These are phyloP conservation scores for Bilobella aurantiaca DNA, from an alignment of 1,140 invertebrate species.

Conservation along the genomic window DNA sequence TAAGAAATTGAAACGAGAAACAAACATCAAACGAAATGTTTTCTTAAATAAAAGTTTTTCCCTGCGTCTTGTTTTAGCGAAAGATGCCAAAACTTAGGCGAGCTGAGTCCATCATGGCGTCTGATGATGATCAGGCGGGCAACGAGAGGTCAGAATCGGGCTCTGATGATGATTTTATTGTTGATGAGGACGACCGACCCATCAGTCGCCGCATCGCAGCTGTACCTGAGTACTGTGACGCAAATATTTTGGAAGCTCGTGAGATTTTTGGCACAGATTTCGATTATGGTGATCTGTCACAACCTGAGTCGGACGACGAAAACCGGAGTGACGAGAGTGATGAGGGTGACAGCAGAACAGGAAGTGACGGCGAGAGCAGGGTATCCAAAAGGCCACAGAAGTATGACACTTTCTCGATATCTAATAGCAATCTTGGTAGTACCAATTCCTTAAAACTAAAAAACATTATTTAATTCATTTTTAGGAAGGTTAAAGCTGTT, in stretches of 20 bases:
- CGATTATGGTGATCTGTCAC: slow-evolving; percentile 89
- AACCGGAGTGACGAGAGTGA: slow-evolving; percentile 52
- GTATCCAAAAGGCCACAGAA: no score
- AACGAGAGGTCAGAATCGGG: no score
- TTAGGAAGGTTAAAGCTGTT: slow-evolving; percentile 49
- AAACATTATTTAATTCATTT: no score
- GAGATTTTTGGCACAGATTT: slow-evolving; percentile 99
- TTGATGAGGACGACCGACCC: slow-evolving; percentile 87
- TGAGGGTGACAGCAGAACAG: slow-evolving; percentile 44
- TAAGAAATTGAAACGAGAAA: not conserved
- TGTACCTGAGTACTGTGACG: slow-evolving; percentile 49
- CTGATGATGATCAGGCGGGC: slow-evolving; percentile 42
- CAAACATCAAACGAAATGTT: not conserved
- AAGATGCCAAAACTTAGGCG: no score
- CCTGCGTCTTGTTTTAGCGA: no score
- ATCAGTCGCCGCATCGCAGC: slow-evolving; percentile 82
- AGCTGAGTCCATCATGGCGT: not conserved
- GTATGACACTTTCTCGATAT: slow-evolving; percentile 33
- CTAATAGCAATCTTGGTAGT: no score
- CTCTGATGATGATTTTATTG: slow-evolving; percentile 95
- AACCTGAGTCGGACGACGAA: slow-evolving; percentile 77
- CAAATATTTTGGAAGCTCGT: slow-evolving; percentile 90
- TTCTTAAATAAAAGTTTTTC: not conserved
- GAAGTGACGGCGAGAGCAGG: slow-evolving; percentile 25
- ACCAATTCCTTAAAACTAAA: no score